These are phyloP conservation scores for Athetis lepigone DNA, from an alignment of 2,888 invertebrate genomes.

Conservation along the genomic window DNA sequence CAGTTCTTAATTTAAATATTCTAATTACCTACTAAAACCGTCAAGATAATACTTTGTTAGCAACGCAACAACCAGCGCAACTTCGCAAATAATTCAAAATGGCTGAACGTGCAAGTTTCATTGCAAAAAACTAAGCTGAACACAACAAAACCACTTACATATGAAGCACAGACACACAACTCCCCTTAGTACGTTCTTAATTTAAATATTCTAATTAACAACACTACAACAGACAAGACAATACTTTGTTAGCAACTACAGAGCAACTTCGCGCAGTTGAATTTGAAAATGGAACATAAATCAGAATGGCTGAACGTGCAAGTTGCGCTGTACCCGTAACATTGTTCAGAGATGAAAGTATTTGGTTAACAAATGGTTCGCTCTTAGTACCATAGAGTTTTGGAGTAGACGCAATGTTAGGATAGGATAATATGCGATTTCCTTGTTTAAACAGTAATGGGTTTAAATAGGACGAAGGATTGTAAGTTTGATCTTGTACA, in stretches of 20 bases:
- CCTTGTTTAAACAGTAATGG: background rate
- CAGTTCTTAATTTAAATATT: no score
- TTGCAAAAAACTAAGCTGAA: no score
- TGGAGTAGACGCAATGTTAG: background rate
- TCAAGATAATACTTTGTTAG: no score
- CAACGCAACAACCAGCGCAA: no score
- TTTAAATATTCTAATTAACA: slow-evolving; percentile 57
- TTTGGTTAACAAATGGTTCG: slow-evolving; percentile 47
- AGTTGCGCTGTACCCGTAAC: slow-evolving; percentile 31
- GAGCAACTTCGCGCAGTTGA: slow-evolving; percentile 38
- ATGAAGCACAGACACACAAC: no score
- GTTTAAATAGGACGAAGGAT: background rate
- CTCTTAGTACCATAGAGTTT: slow-evolving; percentile 21
- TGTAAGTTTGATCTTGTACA: background rate
- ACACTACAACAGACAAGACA: slow-evolving; percentile 21
- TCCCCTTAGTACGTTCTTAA: slow-evolving; percentile 17
- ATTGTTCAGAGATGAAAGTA: slow-evolving; percentile 40
- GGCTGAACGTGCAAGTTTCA: no score
- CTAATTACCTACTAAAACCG: no score
- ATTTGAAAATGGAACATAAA: slow-evolving; percentile 51
- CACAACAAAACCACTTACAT: no score
- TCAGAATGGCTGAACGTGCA: slow-evolving; percentile 48
- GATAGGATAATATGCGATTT: slow-evolving; percentile 3
- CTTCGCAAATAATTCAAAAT: no score
- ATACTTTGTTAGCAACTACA: slow-evolving; percentile 35